Conservation (phyloP, 2,113 vertebrate species). For the Dasyprocta punctata region DNA sequence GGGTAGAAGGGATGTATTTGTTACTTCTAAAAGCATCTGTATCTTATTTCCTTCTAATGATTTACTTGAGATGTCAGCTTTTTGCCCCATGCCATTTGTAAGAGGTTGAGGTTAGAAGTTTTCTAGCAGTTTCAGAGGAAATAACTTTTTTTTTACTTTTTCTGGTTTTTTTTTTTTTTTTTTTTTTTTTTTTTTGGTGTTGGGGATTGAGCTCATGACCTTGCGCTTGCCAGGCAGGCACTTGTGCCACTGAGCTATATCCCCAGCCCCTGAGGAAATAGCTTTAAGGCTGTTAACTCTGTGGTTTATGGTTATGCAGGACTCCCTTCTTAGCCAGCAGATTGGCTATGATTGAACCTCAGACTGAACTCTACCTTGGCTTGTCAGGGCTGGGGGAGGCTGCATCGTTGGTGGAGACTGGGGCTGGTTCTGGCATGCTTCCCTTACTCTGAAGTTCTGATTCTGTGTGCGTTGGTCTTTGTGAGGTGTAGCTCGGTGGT, state of each 20-base stretch:
- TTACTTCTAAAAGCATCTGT: not conserved
- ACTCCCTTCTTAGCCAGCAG: not conserved
- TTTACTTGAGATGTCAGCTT: conserved; percentile 11
- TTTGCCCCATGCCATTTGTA: not conserved
- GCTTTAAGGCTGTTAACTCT: not conserved
- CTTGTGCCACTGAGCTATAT: no score
- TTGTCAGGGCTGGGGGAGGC: not conserved
- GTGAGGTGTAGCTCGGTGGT: not conserved
- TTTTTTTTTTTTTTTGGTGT: no score
- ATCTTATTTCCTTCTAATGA: not conserved
- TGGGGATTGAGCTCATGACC: no score
- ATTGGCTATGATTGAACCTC: not conserved
- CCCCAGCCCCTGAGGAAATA: conserved; percentile 5
- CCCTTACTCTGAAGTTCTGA: not conserved
- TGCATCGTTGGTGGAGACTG: rapidly evolving
- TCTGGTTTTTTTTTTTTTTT: no score
- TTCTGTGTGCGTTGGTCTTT: not conserved
- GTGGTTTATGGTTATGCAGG: not conserved
- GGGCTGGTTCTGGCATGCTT: not conserved
- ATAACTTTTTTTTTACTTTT: no score
- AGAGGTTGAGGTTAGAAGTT: conserved; percentile 53
- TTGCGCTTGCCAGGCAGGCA: no score
- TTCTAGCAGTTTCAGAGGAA: conserved; percentile 43
- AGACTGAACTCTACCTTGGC: not conserved
- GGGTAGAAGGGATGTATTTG: not conserved